These are phyloP conservation scores for Tetragonisca angustula DNA, from an alignment of 2,888 invertebrate genomes.

Conservation along the genomic window DNA sequence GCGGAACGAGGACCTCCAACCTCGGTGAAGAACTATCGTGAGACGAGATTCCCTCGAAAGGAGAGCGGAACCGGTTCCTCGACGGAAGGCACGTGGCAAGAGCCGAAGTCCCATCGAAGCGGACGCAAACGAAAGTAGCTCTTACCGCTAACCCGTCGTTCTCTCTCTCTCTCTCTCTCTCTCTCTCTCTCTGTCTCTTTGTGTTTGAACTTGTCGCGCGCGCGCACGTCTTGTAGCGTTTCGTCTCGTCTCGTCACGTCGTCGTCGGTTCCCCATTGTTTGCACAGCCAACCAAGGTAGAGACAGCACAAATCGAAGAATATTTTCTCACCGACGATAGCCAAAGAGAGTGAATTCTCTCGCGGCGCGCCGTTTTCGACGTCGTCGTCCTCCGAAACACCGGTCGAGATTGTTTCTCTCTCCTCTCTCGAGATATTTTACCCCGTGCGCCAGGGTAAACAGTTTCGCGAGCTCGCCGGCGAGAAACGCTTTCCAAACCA, in stretches of 20 bases:
- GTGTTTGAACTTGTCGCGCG: conserved; percentile 39
- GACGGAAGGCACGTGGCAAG: conserved; percentile 51
- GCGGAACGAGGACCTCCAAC: conserved; percentile 8
- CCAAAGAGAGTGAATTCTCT: conserved; percentile 35
- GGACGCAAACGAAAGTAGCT: conserved; percentile 45
- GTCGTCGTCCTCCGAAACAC: conserved; percentile 41
- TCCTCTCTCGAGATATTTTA: conserved; percentile 29
- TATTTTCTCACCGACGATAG: conserved; percentile 32
- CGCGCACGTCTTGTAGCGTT: background rate
- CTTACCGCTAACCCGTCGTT: background rate
- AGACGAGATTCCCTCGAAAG: conserved; percentile 1
- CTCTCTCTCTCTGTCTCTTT: background rate
- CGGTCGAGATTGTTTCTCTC: conserved; percentile 58
- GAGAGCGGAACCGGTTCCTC: conserved; percentile 24
- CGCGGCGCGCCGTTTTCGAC: conserved; percentile 32
- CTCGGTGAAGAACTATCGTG: background rate
- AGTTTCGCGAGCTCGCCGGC: conserved; percentile 37
- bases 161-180: background rate
- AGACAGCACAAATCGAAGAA: conserved; percentile 21
- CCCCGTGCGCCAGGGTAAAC: conserved; percentile 45
- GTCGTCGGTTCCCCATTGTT: conserved; percentile 26
- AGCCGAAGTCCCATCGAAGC: conserved; percentile 32
- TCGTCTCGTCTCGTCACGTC: too few species aligned
- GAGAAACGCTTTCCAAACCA: conserved; percentile 45
- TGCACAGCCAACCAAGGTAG: conserved; percentile 21